A percentile compares a stretch with the other conserved stretches of the same genome.
phyloP scores from a whole-genome alignment of 2,113 vertebrate species.

The Bambusicola thoracicus region DNA sequence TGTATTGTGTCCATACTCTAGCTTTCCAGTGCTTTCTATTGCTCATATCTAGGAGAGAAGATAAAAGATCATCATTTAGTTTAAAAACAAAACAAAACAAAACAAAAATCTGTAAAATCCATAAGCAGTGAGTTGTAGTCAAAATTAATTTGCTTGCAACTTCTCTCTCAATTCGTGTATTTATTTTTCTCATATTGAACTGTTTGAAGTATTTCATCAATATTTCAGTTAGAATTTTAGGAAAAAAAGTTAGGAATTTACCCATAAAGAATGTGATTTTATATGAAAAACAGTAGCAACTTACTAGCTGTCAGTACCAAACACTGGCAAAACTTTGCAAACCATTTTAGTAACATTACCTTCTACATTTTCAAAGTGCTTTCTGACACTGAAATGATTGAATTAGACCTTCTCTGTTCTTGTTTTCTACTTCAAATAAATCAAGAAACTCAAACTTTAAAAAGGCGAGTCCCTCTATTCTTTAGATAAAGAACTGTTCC shows the following conservation, averaged over 20 bases:
- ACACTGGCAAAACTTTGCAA: neutral
- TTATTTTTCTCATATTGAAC: neutral
- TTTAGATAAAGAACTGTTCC: neutral
- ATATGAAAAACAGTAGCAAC: neutral
- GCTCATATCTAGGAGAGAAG: neutral
- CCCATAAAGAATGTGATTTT: neutral
- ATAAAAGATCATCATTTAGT: neutral
- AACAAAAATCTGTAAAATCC: neutral
- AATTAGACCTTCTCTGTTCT: neutral
- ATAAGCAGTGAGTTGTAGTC: neutral
- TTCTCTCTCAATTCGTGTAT: neutral
- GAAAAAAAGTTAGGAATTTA: neutral
- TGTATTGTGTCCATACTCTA: neutral
- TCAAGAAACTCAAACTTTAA: neutral
- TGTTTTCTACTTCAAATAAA: neutral
- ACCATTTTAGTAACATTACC: neutral
- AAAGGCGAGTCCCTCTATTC: rapidly evolving
- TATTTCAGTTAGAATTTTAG: neutral
- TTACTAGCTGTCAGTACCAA: neutral
- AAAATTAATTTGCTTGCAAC: neutral
- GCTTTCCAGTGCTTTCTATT: neutral
- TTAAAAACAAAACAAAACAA: neutral
- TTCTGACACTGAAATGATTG: neutral
- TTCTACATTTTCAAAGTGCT: neutral
- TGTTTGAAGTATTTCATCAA: neutral